Base-by-base conservation (phyloP, 2,113 vertebrate species). In the Catagonus wagneri region DNA sequence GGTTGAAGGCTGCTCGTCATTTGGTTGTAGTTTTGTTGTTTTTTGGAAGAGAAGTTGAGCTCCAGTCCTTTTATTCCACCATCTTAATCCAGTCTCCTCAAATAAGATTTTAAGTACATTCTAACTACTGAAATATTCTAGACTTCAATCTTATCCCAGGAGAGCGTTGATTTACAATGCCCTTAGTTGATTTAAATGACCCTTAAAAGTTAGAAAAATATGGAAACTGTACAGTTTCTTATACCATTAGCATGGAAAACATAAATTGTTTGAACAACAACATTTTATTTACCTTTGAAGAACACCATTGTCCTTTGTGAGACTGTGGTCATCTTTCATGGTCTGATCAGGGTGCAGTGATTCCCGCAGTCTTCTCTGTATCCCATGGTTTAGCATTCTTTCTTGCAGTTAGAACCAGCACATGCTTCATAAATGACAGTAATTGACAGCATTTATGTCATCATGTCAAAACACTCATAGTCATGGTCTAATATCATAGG, bases 161-260 rank as follows among this genome's bases (percentile, higher is more conserved):
- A 89, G 39, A 83, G 63, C 5, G 23, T 75, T 92, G 11, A 56
- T 92, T 92, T 87, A 87, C 88, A 76, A 50, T 75, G 71, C 2
- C 12, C 13, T 71, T 39, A 69, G 39, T 60, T 93, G 52, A 22
- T 83, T 96, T 90, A 93, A 89, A 90, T 81, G 83, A 76, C 10
- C 65, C 22, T 89, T 5, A 56, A 5, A 56, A 54, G 56, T 76
- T 83, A 76, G 19, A 39, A 75, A 95, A 87, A 34, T 71, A 61
- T 54, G 17, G 25, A 66, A 93, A 89, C 7, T 36, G 7, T 8
- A 36, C 20, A 90, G 22, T 3, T 74, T 61, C 1, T 84, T 50
- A 81, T 16, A 44, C 19, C 54, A 27, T 68, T 7, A 7, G 1
- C 54, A 71, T 20, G 78, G 54, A 92, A 84, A 87, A 50, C 12